These are phyloP conservation scores for Xenops minutus DNA, from an alignment of 2,797 vertebrate species.

Conservation along the genomic window DNA sequence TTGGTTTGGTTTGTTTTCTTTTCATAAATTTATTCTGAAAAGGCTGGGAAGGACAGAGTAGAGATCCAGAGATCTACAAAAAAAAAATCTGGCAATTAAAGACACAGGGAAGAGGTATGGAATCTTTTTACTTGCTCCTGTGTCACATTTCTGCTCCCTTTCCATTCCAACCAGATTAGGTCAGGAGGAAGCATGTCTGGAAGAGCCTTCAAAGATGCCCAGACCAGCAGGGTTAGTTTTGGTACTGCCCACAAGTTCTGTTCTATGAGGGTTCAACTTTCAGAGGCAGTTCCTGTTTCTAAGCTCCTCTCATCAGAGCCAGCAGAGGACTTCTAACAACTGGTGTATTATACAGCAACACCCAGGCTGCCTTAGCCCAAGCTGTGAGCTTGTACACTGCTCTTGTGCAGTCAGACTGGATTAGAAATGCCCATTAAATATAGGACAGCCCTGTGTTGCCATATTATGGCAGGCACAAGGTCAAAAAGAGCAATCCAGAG, in stretches of 20 bases:
- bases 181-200: background rate
- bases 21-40: background rate
- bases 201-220: background rate
- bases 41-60: background rate
- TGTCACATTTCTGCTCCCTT: background rate
- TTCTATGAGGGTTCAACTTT: background rate
- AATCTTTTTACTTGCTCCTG: background rate
- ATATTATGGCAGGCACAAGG: background rate
- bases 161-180: background rate
- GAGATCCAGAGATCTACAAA: background rate
- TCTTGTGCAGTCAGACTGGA: background rate
- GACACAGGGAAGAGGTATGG: background rate
- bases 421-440: background rate
- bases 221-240: background rate
- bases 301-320: background rate
- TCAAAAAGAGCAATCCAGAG: background rate
- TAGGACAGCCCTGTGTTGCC: too few relatives aligned
- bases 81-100: background rate
- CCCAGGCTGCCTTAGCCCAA: background rate
- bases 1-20: background rate
- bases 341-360: background rate
- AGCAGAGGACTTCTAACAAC: background rate
- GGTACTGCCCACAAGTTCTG: background rate
- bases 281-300: background rate
- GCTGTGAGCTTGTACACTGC: background rate